Base-by-base conservation (phyloP, 2,888 invertebrate genomes). In the Trichogramma evanescens region DNA sequence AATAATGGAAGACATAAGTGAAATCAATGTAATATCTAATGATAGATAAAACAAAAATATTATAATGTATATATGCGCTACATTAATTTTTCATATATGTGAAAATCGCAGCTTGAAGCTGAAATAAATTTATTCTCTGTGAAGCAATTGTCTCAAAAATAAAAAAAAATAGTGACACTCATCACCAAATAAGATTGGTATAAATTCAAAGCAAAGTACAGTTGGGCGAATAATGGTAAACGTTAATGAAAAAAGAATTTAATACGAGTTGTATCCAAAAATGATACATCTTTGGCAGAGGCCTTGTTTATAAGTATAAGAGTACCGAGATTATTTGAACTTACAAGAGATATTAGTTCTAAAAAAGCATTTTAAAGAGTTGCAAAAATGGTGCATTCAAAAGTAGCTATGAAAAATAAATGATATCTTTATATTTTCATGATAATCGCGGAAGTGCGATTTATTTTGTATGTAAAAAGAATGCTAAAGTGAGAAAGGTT, bases 251-350 rank as follows among this genome's bases (percentile, higher is more conserved):
- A 6, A 54, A 46, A 57, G n/a, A 51, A 43, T 45, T 43, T 41
- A 13, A 60, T 54, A 55, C 38, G 50, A 62, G 26, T 42, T 62
- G 58, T 56, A 38, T 60, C 26, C 26, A 50, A 61, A 61, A 57
- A 59, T 58, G 60, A 5, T 26, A 40, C 53, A 65, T 59, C 59
- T 61, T 61, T 52, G 63, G 63, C 62, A 45, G 61, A 65, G 63
- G 65, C 63, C 65, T 65, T 64, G 63, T 63, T 51, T 57, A 65
- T 56, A 7, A 56, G 54, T 13, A 10, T 61, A 65, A 65, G 61
- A 56, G 55, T 59, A 44, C 50, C 58, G 58, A 59, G 56, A 59
- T 63, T 58, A 58, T 50, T 58, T 55, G 52, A 54, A 46, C 40
- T 45, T 53, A 50, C 45, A 57, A 50, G n/a, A 56, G 46, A 39